Conservation (phyloP, 2,888 invertebrate genomes). For the Hydroisotoma schaefferi region DNA sequence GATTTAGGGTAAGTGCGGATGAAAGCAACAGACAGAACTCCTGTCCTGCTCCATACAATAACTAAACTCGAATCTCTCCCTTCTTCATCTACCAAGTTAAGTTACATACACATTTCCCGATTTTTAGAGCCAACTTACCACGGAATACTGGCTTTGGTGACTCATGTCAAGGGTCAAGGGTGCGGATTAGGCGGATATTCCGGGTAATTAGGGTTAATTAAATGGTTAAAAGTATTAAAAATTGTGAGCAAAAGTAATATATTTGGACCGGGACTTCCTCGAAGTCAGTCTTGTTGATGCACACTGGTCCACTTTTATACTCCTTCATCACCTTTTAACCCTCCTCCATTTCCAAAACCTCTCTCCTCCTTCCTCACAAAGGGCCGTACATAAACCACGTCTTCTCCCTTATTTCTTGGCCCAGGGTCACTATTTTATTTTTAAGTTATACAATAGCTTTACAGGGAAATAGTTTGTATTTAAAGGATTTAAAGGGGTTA, state of each 20-base stretch:
- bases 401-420: no score
- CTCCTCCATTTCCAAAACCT: constrained; percentile 16
- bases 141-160: constrained; percentile 33
- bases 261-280: constrained; percentile 17
- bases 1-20: no score
- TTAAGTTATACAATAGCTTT: no score
- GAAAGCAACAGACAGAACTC: no score
- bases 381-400: no score
- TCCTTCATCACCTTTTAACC: constrained; percentile 34
- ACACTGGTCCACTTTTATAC: constrained; percentile 45
- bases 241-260: neutral
- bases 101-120: no score
- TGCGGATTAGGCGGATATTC: neutral
- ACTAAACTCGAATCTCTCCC: no score
- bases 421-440: no score
- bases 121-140: constrained; percentile 23
- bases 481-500: no score
- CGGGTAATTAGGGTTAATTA: neutral
- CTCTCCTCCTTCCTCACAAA: constrained; percentile 7
- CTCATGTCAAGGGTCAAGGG: constrained; percentile 22
- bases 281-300: constrained; percentile 4
- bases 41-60: no score
- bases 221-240: constrained; percentile 2
- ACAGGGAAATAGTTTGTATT: no score
- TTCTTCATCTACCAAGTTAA: no score